Base-by-base conservation (phyloP, 2,113 vertebrate species). In the Lophochroa leadbeateri region DNA sequence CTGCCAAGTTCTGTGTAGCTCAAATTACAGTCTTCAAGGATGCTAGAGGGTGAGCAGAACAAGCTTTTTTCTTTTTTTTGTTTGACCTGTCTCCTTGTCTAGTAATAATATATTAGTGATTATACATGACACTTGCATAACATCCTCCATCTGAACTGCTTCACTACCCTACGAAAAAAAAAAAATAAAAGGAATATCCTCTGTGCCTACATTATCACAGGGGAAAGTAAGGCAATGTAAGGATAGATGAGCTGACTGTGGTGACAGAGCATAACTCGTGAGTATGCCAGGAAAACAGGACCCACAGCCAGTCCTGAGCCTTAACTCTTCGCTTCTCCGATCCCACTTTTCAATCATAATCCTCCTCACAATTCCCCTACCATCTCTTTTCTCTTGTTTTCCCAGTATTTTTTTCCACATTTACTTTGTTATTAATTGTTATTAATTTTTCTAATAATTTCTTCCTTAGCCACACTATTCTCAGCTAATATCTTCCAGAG, bases 81-180 rank as follows among this genome's bases (percentile, higher is more conserved):
- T 64, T 70, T 96, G 77, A 81, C 60, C 65, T 92, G 76, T 82
- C 92, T 91, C 44, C 47, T 78, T 78, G 65, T 95, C 65, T 91
- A 44, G 41, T 79, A 82, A 92, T 61, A 93, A 93, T 82, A 78
- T 84, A 60, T 84, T 91, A 65, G 52, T 82, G 86, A 92, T 93
- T 86, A 76, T 87, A 92, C 77, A 82, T 76, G 88, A 87, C 80
- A 92, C 72, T 72, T 91, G 88, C 44, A 94, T 89, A 93, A 76
- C 77, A 72, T 86, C 61, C 37, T 95, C 74, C n/a, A 94, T 57
- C 86, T 86, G 69, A 96, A 82, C 77, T 49, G 72, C 57, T 96
- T 87, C 52, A 61, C 67, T 92, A 80, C 37, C 61, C 49, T 82
- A 49, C 3, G 6, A 37, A 37, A 46, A 76, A 35, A 47, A 39